Evolutionary conservation across 2,113 vertebrate species (phyloP).

Genomic region (Apteryx mantelli): DNA sequence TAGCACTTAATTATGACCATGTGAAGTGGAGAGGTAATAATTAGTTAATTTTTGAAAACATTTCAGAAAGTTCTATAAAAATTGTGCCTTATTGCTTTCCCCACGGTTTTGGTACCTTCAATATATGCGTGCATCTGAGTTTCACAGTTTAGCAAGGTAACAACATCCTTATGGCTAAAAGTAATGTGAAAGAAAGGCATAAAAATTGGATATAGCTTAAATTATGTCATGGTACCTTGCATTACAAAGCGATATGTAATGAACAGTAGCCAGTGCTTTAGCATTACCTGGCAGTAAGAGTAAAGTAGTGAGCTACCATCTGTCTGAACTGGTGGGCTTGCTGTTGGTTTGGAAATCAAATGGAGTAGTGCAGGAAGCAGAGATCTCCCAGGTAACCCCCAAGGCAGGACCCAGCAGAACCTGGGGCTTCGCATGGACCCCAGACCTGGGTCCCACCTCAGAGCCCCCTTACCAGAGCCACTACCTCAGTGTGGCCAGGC

Average conservation of each 20-base stretch:
- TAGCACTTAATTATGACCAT: too few relatives aligned
- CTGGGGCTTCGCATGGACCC: neutral
- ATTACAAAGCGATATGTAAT: neutral
- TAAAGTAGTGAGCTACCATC: neutral
- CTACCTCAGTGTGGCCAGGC: neutral
- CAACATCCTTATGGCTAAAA: neutral
- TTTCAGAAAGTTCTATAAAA: neutral
- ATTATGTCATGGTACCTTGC: neutral
- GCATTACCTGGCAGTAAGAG: neutral
- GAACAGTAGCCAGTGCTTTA: neutral
- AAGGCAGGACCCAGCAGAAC: neutral
- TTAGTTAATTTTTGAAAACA: neutral
- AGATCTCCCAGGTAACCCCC: neutral
- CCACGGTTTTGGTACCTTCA: neutral
- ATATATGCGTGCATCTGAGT: neutral
- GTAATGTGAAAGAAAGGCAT: neutral
- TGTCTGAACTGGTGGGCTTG: neutral
- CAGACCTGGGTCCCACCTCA: accelerated
- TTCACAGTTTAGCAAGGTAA: neutral
- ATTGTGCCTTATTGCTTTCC: neutral
- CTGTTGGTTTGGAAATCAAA: neutral
- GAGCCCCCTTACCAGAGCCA: too few relatives aligned
- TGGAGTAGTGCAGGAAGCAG: neutral
- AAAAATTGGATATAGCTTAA: neutral
- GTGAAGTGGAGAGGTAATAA: neutral